Evolutionary conservation across 1,140 invertebrate species (phyloP), one percentile per base, ranked within the genome.

Genomic region (Calephelis nemesis): DNA sequence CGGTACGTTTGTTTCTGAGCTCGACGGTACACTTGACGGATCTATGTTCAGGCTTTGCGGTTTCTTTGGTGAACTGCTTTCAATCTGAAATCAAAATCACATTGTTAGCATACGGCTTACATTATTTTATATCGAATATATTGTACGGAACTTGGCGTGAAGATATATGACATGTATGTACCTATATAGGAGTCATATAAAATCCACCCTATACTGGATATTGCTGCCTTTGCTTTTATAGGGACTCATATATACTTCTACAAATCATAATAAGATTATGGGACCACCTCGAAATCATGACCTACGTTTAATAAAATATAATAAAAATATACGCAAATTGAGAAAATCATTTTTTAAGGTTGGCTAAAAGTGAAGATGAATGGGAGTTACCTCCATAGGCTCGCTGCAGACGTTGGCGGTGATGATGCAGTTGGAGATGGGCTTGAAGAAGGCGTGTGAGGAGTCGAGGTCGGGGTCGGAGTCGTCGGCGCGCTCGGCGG

Each of bases 371-470:
- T 30, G 30, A 30, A 30, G 30, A 4, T 4, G 30, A 30, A 2
- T 30, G 30, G 4, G 7, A 60, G n/a, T 54, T 63, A 86, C 87
- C 77, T 89, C 81, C 87, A 89, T 89, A 1, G 83, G 80, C 54
- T 85, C 84, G 7, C 79, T 75, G n/a, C 73, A 76, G 62, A 79
- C 79, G 60, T 84, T 82, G 63, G 78, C 69, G 50, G 74, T 66
- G 19, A 79, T 71, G 5, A 72, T 68, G 62, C 63, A 49, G 2
- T 49, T 47, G 52, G 60, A 66, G 11, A 9, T 30, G n/a, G 30
- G 30, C 30, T 30, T 30, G 30, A 30, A 30, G 2, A 30, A 30
- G 30, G 30, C 30, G 30, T 30, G 30, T 30, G 68, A 66, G 11
- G 63, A 47, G 12, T 67, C 42, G 1, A 70, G 62, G 3, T 77